Percentiles rank a stretch among this genome's conserved stretches.
Conservation (phyloP, 2,113 vertebrate genomes). For the Rhinoptilus africanus region DNA sequence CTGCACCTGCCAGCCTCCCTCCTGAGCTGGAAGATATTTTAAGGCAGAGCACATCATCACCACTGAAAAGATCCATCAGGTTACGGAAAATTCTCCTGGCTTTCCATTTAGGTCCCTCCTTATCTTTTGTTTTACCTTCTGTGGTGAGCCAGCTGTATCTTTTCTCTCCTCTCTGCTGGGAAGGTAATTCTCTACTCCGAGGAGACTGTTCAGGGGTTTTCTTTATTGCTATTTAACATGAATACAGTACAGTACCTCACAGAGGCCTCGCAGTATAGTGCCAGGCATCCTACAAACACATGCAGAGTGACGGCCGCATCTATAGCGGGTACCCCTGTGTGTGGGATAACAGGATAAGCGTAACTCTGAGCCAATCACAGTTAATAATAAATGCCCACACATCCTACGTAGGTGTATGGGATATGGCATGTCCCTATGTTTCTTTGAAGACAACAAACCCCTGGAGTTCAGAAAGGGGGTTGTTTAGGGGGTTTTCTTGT, state of each 20-base stretch:
- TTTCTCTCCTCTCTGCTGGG: neutral
- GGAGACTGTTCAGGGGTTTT: neutral
- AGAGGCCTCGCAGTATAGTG: neutral
- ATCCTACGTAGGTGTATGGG: neutral
- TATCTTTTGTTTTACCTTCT: neutral
- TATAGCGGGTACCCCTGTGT: neutral
- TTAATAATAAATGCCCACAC: neutral
- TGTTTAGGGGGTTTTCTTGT: neutral
- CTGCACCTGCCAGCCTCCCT: neutral
- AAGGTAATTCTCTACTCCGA: neutral
- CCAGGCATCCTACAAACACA: neutral
- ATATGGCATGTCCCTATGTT: neutral
- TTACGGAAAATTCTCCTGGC: neutral
- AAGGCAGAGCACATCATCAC: neutral
- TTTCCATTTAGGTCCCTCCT: neutral
- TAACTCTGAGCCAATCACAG: neutral
- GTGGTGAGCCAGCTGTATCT: neutral
- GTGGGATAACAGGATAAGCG: neutral
- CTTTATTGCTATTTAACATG: neutral
- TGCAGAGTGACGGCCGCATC: neutral
- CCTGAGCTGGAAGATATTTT: neutral
- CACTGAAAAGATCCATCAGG: neutral
- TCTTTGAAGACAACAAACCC: neutral
- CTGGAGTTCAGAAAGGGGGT: neutral
- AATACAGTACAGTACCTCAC: neutral